Evolutionary conservation across 1,140 invertebrate genomes (phyloP), one percentile per base, ranked within the genome.

Genomic region (Bombus confusus): DNA sequence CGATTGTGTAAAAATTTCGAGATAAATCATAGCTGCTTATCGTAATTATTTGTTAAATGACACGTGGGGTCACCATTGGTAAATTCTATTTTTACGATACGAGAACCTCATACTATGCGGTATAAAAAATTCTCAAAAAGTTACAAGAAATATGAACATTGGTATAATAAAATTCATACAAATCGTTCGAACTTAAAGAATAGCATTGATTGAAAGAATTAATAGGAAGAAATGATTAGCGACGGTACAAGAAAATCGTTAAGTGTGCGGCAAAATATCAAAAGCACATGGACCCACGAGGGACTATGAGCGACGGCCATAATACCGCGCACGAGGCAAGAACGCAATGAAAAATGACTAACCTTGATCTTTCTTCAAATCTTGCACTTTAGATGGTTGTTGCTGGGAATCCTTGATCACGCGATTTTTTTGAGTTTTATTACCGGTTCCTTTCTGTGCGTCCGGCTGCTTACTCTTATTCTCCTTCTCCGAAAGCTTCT

Each of bases 401-500:
- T 96, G 96, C 91, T 96, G 96, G 77, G 96, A 96, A 92, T 97
- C 97, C 94, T 97, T 97, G 85, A 96, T 97, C 88, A 96, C 95
- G 93, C 97, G 96, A 85, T 95, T 96, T 83, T 95, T 95, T 74
- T 87, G 94, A 81, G 94, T 93, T 91, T 93, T 94, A 13, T 87
- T 89, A 92, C 96, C 95, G 91, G 95, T 94, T 93, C 95, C 94
- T 93, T 94, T 87, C 96, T 96, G 86, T 95, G 95, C 89, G 95
- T 96, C 89, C 92, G 94, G 94, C 96, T 95, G 95, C 95, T 97
- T 97, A 87, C 95, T 96, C 93, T 98, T 98, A 94, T 98, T 98
- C 96, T 98, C 97, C 94, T 98, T 98, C 93, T 98, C 98, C 69
- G 97, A 97, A 84, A 97, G 96, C 96, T 97, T 98, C 93, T 96